A percentile compares a stretch with the other conserved stretches of the same genome.
These are phyloP conservation scores for Sebastes jordani DNA, from an alignment of 2,797 vertebrate species.

Conservation along the genomic window DNA sequence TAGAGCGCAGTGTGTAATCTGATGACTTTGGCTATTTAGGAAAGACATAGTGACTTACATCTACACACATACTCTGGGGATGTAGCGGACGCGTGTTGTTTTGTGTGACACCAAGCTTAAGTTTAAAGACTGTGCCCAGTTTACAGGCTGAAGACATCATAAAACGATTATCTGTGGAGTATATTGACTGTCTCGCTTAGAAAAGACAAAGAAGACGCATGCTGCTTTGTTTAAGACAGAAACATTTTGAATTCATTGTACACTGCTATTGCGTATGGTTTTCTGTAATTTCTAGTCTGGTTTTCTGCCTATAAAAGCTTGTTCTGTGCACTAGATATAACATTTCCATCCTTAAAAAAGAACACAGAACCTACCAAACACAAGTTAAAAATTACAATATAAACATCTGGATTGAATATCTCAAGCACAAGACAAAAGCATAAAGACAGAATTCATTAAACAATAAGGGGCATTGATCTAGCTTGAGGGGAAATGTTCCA, in stretches of 20 bases:
- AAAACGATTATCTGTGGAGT: slow-evolving; percentile 1
- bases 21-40: slow-evolving; percentile 79
- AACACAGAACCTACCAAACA: not conserved
- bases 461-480: slow-evolving; percentile 14
- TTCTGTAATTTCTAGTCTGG: not conserved
- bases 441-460: slow-evolving; percentile 21
- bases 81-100: slow-evolving; percentile 21
- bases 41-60: slow-evolving; percentile 51
- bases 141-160: slow-evolving; percentile 20
- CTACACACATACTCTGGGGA: slow-evolving; percentile 10
- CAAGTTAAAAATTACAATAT: slow-evolving; percentile 14
- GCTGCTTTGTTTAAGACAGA: slow-evolving; percentile 20
- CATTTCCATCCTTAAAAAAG: slow-evolving; percentile 4
- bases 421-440: not conserved
- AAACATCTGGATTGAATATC: slow-evolving; percentile 34
- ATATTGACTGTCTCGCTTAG: not conserved
- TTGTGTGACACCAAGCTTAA: not conserved
- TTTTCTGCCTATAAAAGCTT: not conserved
- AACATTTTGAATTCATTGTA: slow-evolving; percentile 6
- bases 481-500: slow-evolving; percentile 12
- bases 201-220: not conserved
- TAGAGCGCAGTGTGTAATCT: slow-evolving; percentile 79
- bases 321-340: not conserved
- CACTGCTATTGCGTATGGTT: not conserved
- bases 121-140: slow-evolving; percentile 1